A percentile compares a stretch with the other conserved stretches of the same genome.
phyloP scores from a whole-genome alignment of 2,113 vertebrate species.

The Brienomyrus brachyistius region DNA sequence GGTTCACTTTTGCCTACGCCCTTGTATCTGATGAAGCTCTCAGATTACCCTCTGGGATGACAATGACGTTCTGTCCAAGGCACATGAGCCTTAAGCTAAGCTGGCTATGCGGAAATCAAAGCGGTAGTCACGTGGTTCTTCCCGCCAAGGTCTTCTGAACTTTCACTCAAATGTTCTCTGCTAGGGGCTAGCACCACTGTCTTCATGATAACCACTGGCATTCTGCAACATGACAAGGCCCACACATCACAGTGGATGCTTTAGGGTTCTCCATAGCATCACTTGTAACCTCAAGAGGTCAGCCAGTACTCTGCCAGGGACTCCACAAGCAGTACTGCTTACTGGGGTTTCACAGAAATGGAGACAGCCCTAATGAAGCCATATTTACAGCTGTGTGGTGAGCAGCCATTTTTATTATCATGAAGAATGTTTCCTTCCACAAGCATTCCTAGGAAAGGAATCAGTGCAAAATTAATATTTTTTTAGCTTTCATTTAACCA shows the following conservation, averaged over 20 bases:
- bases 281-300: background rate
- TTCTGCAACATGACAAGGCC: background rate
- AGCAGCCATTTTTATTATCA: background rate
- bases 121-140: background rate
- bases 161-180: background rate
- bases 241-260: background rate
- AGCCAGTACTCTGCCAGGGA: background rate
- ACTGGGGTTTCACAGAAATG: background rate
- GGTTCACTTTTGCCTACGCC: background rate
- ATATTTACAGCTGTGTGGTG: background rate
- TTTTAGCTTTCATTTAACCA: background rate
- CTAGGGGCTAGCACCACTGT: background rate
- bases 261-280: background rate
- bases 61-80: background rate
- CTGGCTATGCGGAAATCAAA: background rate
- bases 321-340: background rate
- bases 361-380: background rate
- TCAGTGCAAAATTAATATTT: background rate
- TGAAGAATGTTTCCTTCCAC: too few relatives aligned
- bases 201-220: background rate
- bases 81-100: background rate
- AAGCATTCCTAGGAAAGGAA: background rate
- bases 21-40: background rate
- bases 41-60: background rate
- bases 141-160: background rate